Percentiles rank a stretch among this genome's conserved stretches.
These are phyloP conservation scores for Ennomos quercinarius DNA, from an alignment of 2,888 invertebrate genomes.

Conservation along the genomic window DNA sequence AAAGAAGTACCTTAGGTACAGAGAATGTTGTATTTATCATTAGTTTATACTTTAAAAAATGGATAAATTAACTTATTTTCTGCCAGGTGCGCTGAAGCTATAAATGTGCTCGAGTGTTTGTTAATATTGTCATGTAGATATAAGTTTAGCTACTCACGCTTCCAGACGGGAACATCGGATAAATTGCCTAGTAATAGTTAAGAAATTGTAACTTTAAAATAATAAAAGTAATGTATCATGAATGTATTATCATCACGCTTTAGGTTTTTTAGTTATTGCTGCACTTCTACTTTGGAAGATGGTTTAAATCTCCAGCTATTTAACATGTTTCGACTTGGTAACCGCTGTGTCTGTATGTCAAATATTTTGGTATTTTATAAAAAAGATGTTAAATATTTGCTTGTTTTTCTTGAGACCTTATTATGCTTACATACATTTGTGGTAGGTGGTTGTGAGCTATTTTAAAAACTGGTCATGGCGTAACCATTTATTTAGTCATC, in stretches of 20 bases:
- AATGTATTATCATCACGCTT: conserved; percentile 40
- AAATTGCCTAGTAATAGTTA: conserved; percentile 37
- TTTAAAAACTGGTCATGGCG: too few relatives aligned
- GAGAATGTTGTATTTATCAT: not conserved
- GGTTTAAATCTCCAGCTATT: conserved; percentile 41
- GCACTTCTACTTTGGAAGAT: conserved; percentile 37
- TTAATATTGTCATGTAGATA: conserved; percentile 58
- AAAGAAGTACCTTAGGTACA: conserved; percentile 5
- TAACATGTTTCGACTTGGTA: conserved; percentile 56
- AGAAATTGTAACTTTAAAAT: conserved; percentile 42
- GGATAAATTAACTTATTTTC: conserved; percentile 7
- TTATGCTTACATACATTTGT: not conserved
- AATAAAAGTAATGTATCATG: conserved; percentile 34
- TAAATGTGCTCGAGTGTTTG: conserved; percentile 63
- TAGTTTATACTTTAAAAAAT: not conserved
- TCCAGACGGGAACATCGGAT: conserved; percentile 24
- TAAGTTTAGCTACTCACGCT: conserved; percentile 58
- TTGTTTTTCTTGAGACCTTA: conserved; percentile 7
- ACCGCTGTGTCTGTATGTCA: conserved; percentile 60
- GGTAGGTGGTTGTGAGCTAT: too few relatives aligned
- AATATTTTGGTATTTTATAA: conserved; percentile 76
- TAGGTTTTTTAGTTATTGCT: conserved; percentile 34
- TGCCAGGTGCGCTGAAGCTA: conserved; percentile 27
- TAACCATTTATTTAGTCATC: too few relatives aligned
- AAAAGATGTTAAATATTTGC: conserved; percentile 45